phyloP scores from a whole-genome alignment of 2,797 vertebrate species.

The Phoebastria nigripes region DNA sequence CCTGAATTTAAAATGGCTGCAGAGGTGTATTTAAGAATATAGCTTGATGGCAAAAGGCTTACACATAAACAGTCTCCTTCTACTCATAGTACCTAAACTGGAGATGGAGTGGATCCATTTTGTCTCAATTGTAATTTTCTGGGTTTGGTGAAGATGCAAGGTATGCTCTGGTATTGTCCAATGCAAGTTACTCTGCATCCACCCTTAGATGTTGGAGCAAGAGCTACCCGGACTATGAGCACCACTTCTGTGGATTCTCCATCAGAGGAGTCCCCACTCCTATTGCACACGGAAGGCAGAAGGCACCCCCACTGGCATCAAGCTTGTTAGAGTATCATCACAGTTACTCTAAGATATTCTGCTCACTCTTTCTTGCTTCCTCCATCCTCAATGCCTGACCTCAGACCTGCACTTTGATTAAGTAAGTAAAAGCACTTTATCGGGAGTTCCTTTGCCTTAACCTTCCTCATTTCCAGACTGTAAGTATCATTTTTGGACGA shows the following conservation, averaged over 20 bases:
- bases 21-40: not conserved
- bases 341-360: not conserved
- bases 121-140: not conserved
- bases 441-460: not conserved
- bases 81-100: not conserved
- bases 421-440: not conserved
- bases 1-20: not conserved
- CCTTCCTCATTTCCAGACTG: not conserved
- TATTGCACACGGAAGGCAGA: not conserved
- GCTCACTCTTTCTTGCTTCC: not conserved
- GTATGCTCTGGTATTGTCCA: not conserved
- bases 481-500: not conserved
- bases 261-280: not conserved
- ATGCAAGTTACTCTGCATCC: not conserved
- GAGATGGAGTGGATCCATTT: not conserved
- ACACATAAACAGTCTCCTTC: not conserved
- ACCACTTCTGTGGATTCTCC: not conserved
- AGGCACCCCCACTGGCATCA: not conserved
- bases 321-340: not conserved
- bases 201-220: not conserved
- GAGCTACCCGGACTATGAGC: not conserved
- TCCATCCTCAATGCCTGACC: not conserved
- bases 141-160: not conserved
- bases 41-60: not conserved
- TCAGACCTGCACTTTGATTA: not conserved